Base-by-base conservation (phyloP, 2,797 vertebrate species). In the Onychomys arenicola region DNA sequence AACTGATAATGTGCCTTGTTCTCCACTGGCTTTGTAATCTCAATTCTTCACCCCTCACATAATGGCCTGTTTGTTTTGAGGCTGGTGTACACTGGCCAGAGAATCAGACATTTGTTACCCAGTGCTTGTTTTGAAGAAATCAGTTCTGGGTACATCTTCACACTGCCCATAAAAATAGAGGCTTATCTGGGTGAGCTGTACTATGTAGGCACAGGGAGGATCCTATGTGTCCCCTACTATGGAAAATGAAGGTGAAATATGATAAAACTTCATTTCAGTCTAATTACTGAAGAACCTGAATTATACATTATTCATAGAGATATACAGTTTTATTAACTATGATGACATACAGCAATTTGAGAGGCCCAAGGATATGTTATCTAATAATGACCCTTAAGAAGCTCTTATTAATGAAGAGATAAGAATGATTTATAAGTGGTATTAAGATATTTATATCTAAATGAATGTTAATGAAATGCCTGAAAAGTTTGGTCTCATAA, bases 111-210 rank as follows among this genome's bases (percentile, higher is more conserved):
- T 97, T 98, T 97, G 86, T 97, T 96, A 82, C 76, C 14, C 0
- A 14, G 90, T 32, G 52, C 73, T 94, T 97, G 96, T 97, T 97
- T 97, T 96, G 97, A 97, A 97, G 96, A 97, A 91, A 92, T 91
- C 97, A 97, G 96, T 92, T 93, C 96, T 95, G 92, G 95, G 96
- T 97, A 97, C 97, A 95, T 97, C 94, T 95, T 97, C 97, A 86
- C 23, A 40, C 87, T 94, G 94, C 75, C 86, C 97, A 77, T 82
- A 92, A 95, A 98, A 97, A 86, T 55, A 96, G 10, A 71, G 81
- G 29, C 90, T 69, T 90, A 9, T 96, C 14, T 27, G 94, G 78
- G 86, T 76, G 85, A 82, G 78, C 91, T 84, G 34, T 19, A 23
- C 46, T 43, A 34, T 40, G 19, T 87, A 92, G 84, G 73, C 82